Conservation (phyloP, 2,113 vertebrate species). For the Gavialis gangeticus region DNA sequence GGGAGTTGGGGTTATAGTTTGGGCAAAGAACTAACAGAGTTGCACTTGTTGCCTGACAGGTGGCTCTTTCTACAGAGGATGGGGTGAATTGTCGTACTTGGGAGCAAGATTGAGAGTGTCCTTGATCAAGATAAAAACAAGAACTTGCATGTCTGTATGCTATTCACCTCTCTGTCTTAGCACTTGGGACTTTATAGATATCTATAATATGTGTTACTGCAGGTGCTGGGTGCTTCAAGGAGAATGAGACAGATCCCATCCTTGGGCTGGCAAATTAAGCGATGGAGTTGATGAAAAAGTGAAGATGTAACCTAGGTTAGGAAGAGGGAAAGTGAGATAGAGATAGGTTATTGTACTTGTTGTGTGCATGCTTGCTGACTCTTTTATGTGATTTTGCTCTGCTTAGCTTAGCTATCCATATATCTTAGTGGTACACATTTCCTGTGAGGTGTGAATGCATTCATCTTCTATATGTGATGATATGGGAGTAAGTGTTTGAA, state of each 20-base stretch:
- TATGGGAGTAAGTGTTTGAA: background rate
- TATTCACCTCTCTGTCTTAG: no score
- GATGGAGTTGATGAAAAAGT: background rate
- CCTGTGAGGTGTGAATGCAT: fast-evolving
- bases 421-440: fast-evolving
- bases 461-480: background rate
- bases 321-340: background rate
- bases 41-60: fast-evolving
- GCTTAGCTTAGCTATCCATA: background rate
- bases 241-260: fast-evolving
- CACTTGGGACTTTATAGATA: no score
- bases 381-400: fast-evolving
- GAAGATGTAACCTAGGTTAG: background rate
- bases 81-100: fast-evolving
- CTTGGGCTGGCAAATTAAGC: background rate
- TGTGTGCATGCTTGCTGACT: fast-evolving
- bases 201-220: background rate
- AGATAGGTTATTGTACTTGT: fast-evolving
- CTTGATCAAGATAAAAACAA: background rate
- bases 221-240: background rate
- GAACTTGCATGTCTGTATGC: fast-evolving
- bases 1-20: fast-evolving
- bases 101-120: fast-evolving
- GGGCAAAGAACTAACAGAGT: fast-evolving
- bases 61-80: background rate